phyloP scores from a whole-genome alignment of 2,888 invertebrate genomes.

The Chydorus sphaericus region DNA sequence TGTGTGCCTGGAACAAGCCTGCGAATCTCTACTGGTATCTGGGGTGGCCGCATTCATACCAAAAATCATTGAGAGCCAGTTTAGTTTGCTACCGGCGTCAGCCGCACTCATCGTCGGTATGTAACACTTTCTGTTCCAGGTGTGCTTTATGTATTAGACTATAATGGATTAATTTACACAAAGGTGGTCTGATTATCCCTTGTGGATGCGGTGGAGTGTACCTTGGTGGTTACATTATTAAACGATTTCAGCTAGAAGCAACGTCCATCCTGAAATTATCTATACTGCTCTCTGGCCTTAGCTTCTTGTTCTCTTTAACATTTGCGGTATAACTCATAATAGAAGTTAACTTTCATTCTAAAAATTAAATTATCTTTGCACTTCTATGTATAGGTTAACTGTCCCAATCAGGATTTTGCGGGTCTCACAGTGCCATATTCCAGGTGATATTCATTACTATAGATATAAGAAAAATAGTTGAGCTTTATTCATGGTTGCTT shows the following conservation, averaged over 20 bases:
- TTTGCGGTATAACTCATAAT: not conserved
- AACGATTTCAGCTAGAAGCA: conserved; percentile 54
- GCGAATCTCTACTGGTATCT: conserved; percentile 55
- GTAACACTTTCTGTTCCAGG: not conserved
- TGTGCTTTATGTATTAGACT: too few species aligned
- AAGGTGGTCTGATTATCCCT: conserved; percentile 67
- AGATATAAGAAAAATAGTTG: not conserved
- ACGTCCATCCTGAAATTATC: conserved; percentile 59
- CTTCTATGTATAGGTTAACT: conserved; percentile 56
- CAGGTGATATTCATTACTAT: not conserved
- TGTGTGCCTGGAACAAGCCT: conserved; percentile 60
- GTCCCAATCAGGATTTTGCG: conserved; percentile 46
- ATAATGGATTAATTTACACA: too few species aligned
- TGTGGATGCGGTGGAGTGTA: conserved; percentile 76
- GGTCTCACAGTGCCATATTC: conserved; percentile 5
- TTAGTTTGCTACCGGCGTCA: conserved; percentile 54
- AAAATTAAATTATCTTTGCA: conserved; percentile 49
- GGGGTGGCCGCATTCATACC: conserved; percentile 68
- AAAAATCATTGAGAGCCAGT: conserved; percentile 59
- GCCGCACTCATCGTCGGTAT: conserved; percentile 60
- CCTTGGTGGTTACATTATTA: conserved; percentile 67
- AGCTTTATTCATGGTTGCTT: not conserved
- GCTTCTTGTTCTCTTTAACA: conserved; percentile 35
- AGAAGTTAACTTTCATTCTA: not conserved
- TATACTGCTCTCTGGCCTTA: conserved; percentile 42